phyloP scores from a whole-genome alignment of 2,113 vertebrate species.

The Crotophaga sulcirostris region DNA sequence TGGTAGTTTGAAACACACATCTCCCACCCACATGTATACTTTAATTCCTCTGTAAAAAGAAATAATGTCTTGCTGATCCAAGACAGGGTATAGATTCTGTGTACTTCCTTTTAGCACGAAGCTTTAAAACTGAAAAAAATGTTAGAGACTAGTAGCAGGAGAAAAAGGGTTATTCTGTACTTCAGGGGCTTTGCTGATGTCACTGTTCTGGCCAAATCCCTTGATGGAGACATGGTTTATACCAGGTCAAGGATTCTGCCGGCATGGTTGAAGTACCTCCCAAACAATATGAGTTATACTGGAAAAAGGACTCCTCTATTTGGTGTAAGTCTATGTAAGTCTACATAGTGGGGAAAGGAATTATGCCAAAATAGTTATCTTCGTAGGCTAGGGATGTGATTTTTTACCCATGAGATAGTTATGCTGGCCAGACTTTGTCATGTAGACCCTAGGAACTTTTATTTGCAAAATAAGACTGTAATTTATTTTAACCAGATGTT shows the following conservation, averaged over 20 bases:
- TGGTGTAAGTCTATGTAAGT: not conserved
- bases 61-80: not conserved
- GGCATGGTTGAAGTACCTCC: not conserved
- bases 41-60: not conserved
- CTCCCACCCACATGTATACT: not conserved
- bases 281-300: not conserved
- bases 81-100: not conserved
- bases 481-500: slow-evolving; percentile 70
- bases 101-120: not conserved
- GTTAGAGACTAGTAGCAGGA: not conserved
- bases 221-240: not conserved
- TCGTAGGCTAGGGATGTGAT: slow-evolving; percentile 51
- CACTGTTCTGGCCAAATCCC: not conserved
- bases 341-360: slow-evolving; percentile 33
- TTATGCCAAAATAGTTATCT: slow-evolving; percentile 62
- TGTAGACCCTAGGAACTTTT: slow-evolving; percentile 63
- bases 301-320: not conserved
- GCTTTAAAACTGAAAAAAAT: not conserved
- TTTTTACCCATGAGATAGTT: slow-evolving; percentile 68
- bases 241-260: not conserved
- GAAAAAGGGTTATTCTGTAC: not conserved
- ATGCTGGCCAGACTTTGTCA: slow-evolving; percentile 60
- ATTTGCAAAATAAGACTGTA: slow-evolving; percentile 62
- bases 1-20: not conserved
- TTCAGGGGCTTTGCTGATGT: not conserved